Evolutionary conservation across 2,113 vertebrate species (phyloP), one percentile per base, ranked within the genome.

Genomic region (Neotoma lepida): DNA sequence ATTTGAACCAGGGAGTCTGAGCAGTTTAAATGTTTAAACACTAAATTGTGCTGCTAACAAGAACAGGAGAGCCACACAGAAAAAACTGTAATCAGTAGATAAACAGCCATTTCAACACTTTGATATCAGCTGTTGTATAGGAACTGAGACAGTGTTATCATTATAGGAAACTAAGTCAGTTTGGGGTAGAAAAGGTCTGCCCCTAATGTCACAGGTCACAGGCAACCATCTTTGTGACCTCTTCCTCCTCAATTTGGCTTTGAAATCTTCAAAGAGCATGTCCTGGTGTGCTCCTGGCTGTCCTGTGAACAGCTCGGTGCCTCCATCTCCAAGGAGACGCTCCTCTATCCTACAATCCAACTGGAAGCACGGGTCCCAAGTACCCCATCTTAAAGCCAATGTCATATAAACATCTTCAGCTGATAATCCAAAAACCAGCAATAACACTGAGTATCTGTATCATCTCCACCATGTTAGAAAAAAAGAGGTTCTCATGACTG

Each of bases 191-290:
- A 68, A 35, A 90, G 49, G 28, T 41, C 12, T 81, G 51, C n/a
- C n/a, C 18, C 63, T 68, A 94, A 95, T 86, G 80, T 92, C 46
- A 41, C 17, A 88, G 33, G 24, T 64, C 28, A 71, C 44, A 73
- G 46, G 46, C 68, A 93, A 41, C 70, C 33, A 66, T 49, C 28
- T 22, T 92, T 96, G 74, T 24, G 81, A 46, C 54, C 30, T 4
- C 88, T 71, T 58, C 30, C 15, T 39, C 51, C 61, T 28, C 13
- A 22, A 6, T 64, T 76, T 51, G 51, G 14, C 85, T 97, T 56
- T 92, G 44, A 96, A 89, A 86, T 63, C 73, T 61, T 93, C 64
- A 46, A 81, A 93, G 54, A 81, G 26, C n/a, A 70, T 20, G 82
- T 74, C 89, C n/a, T 51, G 76, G 33, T 86, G 33, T 35, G 20